These are phyloP conservation scores for Polietes domitor DNA, from an alignment of 2,888 invertebrate genomes.

Conservation along the genomic window DNA sequence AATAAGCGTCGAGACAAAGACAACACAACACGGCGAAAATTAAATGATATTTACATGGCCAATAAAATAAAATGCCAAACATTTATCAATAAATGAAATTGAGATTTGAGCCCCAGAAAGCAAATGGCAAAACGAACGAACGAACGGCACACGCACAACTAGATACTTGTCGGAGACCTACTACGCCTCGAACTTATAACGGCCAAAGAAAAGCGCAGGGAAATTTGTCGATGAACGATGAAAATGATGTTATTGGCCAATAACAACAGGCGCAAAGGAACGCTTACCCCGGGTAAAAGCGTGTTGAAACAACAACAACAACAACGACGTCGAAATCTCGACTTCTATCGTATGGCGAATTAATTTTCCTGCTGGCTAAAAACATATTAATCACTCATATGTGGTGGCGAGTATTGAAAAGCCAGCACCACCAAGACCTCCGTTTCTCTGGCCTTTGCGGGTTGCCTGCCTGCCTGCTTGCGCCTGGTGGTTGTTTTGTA, in stretches of 20 bases:
- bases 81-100: slow-evolving; percentile 45
- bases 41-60: slow-evolving; percentile 61
- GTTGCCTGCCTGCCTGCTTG: background rate
- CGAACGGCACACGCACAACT: background rate
- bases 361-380: slow-evolving; percentile 71
- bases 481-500: slow-evolving; percentile 28
- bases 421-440: slow-evolving; percentile 4
- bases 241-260: slow-evolving; percentile 29
- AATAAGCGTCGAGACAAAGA: slow-evolving; percentile 29
- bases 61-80: slow-evolving; percentile 44
- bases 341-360: slow-evolving; percentile 69
- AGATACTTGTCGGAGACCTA: background rate
- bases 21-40: slow-evolving; percentile 48
- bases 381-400: slow-evolving; percentile 73
- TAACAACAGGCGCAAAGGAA: slow-evolving; percentile 36
- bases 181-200: background rate
- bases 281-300: slow-evolving; percentile 49
- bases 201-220: background rate
- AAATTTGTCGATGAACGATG: slow-evolving; percentile 37
- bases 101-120: slow-evolving; percentile 20
- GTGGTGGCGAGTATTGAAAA: slow-evolving; percentile 38
- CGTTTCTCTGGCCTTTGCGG: no score
- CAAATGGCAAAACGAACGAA: background rate
- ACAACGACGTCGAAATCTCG: slow-evolving; percentile 44
- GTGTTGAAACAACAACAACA: slow-evolving; percentile 51